A percentile compares a stretch with the other conserved stretches of the same genome.
These are phyloP conservation scores for Lucilia sericata DNA, from an alignment of 1,140 invertebrate genomes.

Conservation along the genomic window DNA sequence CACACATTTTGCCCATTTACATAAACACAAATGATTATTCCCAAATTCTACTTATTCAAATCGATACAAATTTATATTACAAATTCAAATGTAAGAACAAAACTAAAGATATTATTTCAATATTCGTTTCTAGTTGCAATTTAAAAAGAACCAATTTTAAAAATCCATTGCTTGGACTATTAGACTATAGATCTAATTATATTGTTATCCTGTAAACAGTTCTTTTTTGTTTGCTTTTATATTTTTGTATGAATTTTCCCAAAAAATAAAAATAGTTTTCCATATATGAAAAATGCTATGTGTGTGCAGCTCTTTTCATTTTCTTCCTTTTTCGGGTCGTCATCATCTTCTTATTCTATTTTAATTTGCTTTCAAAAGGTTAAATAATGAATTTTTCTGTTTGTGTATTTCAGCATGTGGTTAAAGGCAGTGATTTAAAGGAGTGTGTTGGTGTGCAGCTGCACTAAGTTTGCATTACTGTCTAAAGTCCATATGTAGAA, in stretches of 20 bases:
- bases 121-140: background rate
- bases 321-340: background rate
- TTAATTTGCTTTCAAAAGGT: conserved; percentile 17
- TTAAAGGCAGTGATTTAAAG: background rate
- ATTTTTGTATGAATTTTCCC: background rate
- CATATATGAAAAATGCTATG: background rate
- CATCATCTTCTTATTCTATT: background rate
- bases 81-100: no score
- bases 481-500: no score
- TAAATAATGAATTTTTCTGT: conserved; percentile 9
- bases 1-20: no score
- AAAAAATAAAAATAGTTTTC: background rate
- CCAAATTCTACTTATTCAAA: no score
- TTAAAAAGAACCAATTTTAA: background rate
- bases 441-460: no score
- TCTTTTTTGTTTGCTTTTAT: background rate
- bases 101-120: no score
- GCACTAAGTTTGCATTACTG: no score
- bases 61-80: no score
- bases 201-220: background rate
- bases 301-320: background rate
- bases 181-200: background rate
- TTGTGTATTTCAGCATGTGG: background rate
- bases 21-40: no score
- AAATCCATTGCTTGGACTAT: background rate